Base-by-base conservation (phyloP, 1,140 invertebrate species). In the Drosophila oshimai region DNA sequence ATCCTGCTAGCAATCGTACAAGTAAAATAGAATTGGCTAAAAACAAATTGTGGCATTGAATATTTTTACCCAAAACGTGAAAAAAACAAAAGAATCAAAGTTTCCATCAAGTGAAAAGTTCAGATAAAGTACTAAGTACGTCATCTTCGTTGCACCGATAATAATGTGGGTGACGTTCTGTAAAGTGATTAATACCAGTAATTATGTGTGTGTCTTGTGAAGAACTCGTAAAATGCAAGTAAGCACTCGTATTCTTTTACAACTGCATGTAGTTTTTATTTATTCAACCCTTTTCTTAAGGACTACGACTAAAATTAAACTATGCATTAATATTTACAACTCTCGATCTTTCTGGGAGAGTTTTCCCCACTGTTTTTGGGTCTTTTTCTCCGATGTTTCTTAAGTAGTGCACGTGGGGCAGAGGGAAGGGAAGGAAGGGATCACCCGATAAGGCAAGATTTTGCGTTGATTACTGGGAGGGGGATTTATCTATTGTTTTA, bases 241-340 rank as follows among this genome's bases (percentile, higher is more conserved):
- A 28, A 65, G 20, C 1, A 5, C 3, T 2, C 3, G 12, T 18
- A 29, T 13, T 22, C 0, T 46, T 20, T 22, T 57, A 36, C 36
- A 71, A 71, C 29, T 71, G 37, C 45, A 72, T 39, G 18, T 49
- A 42, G 53, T 41, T 58, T 51, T 67, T 69, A 53, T 73, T 83
- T 83, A 53, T 70, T 70, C 42, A 80, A 69, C 68, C 58, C 34
- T 37, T 62, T 58, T 60, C 61, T 83, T 73, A 80, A 34, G 45
- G 29, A 53, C 54, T 64, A 70, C 29, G 50, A 69, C 55, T 80
- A 75, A 69, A 44, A 55, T 34, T 54, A 80, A 75, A 44, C 51
- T 64, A 57, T 73, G 36, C 29, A 28, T 53, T 68, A 67, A 68
- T 68, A 80, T 74, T 28, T 80, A 70, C 76, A 80, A 69, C 50